Conservation (phyloP, 1,140 invertebrate species). For the Neodiprion pinetum region DNA sequence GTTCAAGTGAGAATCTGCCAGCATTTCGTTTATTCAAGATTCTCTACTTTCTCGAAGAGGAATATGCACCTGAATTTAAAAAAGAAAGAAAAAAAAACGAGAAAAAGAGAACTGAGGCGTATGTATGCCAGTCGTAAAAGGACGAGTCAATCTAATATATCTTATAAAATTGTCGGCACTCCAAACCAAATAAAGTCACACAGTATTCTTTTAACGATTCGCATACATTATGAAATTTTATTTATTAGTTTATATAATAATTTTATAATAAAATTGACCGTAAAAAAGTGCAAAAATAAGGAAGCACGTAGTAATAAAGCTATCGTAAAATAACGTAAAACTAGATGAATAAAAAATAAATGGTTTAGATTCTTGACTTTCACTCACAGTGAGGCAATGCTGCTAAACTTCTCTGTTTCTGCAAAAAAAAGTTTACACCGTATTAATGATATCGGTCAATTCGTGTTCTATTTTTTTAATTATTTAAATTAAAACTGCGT, state of each 20-base stretch:
- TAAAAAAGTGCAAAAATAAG: not conserved
- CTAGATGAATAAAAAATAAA: not conserved
- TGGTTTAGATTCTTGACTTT: constrained; percentile 1
- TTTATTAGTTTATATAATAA: not conserved
- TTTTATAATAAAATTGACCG: not conserved
- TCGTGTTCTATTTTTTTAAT: not conserved
- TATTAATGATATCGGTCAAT: constrained; percentile 8
- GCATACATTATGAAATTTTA: not conserved
- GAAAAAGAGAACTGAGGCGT: no score
- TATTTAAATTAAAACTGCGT: no score
- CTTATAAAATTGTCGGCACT: no score
- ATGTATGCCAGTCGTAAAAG: no score
- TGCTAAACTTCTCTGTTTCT: constrained; percentile 41
- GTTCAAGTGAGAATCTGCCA: not conserved
- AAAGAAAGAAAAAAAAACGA: not conserved
- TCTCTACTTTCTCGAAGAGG: not conserved
- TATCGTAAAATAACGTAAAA: not conserved
- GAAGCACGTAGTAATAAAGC: not conserved
- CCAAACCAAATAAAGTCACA: no score
- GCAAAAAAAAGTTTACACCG: constrained; percentile 29
- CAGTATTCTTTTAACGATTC: no score
- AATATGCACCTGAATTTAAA: not conserved
- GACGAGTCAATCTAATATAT: no score
- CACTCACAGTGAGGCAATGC: constrained; percentile 47
- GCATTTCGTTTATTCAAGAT: not conserved